Percentiles rank a stretch among this genome's conserved stretches.
These are phyloP conservation scores for Neoarius graeffei DNA, from an alignment of 2,113 vertebrate genomes.

Conservation along the genomic window DNA sequence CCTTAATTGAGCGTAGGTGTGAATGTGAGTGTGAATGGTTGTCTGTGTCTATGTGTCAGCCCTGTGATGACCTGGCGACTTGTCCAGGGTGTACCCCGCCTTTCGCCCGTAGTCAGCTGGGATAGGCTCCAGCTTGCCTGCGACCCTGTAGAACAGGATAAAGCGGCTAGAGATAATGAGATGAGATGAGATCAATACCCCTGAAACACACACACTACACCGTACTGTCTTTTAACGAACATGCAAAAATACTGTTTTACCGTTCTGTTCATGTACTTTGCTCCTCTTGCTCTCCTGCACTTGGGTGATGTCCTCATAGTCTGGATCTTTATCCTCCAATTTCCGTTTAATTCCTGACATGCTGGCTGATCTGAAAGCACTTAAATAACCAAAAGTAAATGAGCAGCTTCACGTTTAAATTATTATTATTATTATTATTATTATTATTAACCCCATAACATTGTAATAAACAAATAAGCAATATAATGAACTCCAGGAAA, in stretches of 20 bases:
- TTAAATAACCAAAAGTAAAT: not conserved
- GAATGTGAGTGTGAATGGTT: too few relatives aligned
- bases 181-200: too few relatives aligned
- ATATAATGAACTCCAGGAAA: not conserved
- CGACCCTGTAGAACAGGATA: too few relatives aligned
- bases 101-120: too few relatives aligned
- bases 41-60: too few relatives aligned
- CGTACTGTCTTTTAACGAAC: not conserved
- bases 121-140: too few relatives aligned
- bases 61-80: too few relatives aligned
- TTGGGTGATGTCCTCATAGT: constrained; percentile 90
- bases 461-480: not conserved
- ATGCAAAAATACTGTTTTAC: constrained; percentile 65
- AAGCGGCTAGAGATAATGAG: too few relatives aligned
- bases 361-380: constrained; percentile 50
- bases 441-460: not conserved
- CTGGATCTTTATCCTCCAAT: constrained; percentile 89
- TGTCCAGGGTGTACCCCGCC: too few relatives aligned
- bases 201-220: not conserved
- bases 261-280: constrained; percentile 86
- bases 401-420: not conserved
- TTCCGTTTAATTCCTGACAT: constrained; percentile 96
- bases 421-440: too few relatives aligned
- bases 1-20: too few relatives aligned
- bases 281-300: constrained; percentile 85